Evolutionary conservation across 2,113 vertebrate species (phyloP), one percentile per base, ranked within the genome.

Genomic region (Cryptomyrus ogoouensis): DNA sequence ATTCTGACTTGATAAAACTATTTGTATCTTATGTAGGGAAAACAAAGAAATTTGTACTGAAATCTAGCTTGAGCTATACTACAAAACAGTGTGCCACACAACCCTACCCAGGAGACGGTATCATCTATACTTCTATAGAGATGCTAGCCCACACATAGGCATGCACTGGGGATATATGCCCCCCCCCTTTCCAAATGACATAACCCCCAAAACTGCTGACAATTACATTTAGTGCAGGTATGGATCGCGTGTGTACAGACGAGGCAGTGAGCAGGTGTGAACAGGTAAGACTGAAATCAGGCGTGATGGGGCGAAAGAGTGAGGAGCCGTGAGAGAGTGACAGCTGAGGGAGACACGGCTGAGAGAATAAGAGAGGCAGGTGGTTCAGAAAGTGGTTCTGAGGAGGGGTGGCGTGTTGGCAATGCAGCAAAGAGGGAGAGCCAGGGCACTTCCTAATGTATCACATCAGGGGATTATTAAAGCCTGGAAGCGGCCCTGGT

Each of bases 381-480:
- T 49, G 88, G 44, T 62, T 77, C 44, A n/a, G 46, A 77, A 27
- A 49, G 88, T 31, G 15, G 13, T 77, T 77, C 62, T 77, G 70
- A 77, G 70, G 70, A 39, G 15, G 74, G 35, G 70, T 77, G 35
- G 74, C 0, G 35, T 80, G 35, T 42, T 80, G 74, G 74, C 74
- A 80, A 80, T 80, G 74, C 74, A 80, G 35, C 74, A 80, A 39
- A 80, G 35, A 49, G 83, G 83, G 83, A 49, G 19, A 44, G 50
- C 24, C 49, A 47, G 88, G 86, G 35, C 17, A 5, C 47, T 66
- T 62, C 80, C 21, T 58, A 50, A 46, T 47, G 39, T 89, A 47
- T 46, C 77, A 85, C 50, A 85, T 84, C 77, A 85, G 87, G 56
- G 56, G 53, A 88, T 88, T 88, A 88, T 88, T 58, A 50, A 88